These are phyloP conservation scores for Pimephales promelas DNA, from an alignment of 2,113 vertebrate genomes.

Conservation along the genomic window DNA sequence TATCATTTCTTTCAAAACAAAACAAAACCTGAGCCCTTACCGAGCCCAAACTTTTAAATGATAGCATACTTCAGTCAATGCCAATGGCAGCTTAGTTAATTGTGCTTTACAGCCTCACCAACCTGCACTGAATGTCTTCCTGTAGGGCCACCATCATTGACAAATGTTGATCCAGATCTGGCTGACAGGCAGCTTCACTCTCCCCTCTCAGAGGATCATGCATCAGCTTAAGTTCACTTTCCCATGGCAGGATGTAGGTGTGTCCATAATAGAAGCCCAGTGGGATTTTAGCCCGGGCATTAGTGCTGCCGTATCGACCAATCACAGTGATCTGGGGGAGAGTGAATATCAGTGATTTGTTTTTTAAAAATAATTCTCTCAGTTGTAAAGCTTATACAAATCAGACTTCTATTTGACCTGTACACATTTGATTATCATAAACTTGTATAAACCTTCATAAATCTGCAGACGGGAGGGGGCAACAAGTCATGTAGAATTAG, in stretches of 20 bases:
- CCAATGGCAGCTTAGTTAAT: neutral
- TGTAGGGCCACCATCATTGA: constrained; percentile 97
- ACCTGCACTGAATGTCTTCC: constrained; percentile 99
- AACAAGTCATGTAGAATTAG: constrained; percentile 95
- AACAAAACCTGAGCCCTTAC: neutral
- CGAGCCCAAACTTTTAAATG: neutral
- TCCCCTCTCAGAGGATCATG: constrained; percentile 93
- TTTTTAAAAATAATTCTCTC: neutral
- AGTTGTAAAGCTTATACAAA: neutral
- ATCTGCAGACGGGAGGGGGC: constrained; percentile 95
- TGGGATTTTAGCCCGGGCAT: constrained; percentile 96
- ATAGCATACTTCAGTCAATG: neutral
- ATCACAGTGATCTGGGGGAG: constrained; percentile 92
- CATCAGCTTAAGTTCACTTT: constrained; percentile 95
- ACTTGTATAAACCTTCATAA: constrained; percentile 86
- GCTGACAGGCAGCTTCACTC: constrained; percentile 87
- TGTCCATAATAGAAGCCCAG: constrained; percentile 98
- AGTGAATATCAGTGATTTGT: neutral
- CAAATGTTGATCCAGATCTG: constrained; percentile 95
- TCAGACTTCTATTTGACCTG: neutral
- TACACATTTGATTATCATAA: neutral
- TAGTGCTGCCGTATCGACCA: constrained; percentile 97
- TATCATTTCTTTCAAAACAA: neutral
- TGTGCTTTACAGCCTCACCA: constrained; percentile 32
- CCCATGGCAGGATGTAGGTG: constrained; percentile 96